A percentile compares a stretch with the other conserved stretches of the same genome.
Conservation (phyloP, 2,888 invertebrate genomes). For the Cantharis rufa region DNA sequence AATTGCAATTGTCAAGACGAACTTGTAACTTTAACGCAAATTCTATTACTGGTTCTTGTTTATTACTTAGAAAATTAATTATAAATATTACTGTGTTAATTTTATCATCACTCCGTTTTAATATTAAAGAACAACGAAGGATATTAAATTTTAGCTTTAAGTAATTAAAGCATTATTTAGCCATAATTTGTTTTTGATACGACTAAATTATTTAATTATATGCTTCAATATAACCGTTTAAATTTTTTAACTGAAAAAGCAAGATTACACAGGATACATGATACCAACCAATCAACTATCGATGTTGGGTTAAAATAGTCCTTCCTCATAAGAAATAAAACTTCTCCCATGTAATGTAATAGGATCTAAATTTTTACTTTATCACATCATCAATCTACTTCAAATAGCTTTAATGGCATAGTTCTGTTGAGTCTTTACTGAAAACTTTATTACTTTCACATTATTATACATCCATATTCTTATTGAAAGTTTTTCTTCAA, state of each 20-base stretch:
- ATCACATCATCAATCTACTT: neutral
- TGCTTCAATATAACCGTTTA: neutral
- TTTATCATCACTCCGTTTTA: neutral
- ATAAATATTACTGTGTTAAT: neutral
- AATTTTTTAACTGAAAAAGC: neutral
- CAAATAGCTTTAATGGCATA: neutral
- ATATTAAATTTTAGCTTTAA: neutral
- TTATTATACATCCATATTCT: neutral
- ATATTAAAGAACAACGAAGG: neutral
- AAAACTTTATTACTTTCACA: neutral
- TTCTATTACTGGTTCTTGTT: neutral
- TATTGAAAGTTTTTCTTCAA: neutral
- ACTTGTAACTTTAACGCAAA: conserved; percentile 1
- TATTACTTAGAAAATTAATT: neutral
- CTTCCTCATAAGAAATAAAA: neutral
- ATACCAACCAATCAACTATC: neutral
- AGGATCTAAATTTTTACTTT: neutral
- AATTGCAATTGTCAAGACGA: conserved; percentile 6
- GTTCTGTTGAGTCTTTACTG: neutral
- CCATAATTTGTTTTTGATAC: neutral
- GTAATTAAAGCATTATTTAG: neutral
- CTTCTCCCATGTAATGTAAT: neutral
- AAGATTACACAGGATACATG: neutral
- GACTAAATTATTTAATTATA: neutral
- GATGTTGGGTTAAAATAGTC: neutral